Base-by-base conservation (phyloP, 2,113 vertebrate species). In the Athene cunicularia region DNA sequence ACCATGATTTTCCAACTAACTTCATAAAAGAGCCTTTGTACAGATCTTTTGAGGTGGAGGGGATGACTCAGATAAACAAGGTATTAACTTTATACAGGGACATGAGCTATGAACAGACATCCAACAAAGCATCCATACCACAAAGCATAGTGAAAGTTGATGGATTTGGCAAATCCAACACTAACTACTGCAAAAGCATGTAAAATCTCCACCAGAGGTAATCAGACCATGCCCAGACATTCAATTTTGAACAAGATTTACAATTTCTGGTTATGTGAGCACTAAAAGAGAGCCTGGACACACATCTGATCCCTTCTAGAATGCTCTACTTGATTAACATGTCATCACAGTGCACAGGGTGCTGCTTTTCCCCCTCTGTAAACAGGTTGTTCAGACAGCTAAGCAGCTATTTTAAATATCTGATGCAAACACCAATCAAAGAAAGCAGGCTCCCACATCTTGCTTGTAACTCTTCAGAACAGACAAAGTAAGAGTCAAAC, bases 341-440 rank as follows among this genome's bases (percentile, higher is more conserved):
- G 20, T n/a, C 52, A 91, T 41, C 32, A 73, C 27, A 59, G 41
- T 20, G 18, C 59, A 66, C 0, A 0, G 11, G 8, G 6, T 22
- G 24, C 35, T 87, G 56, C 66, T 81, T 75, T 74, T 14, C 23
- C 11, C 37, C 4, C 15, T 77, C 35, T 62, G 8, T 50, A 70
- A 77, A 53, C 5, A 47, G 4, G 15, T 1, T 67, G 22, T 18
- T 92, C 62, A 68, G 28, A 74, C 10, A 91, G 24, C 9, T 74
- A 79, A 83, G 37, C 13, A 79, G 20, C 33, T 55, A 20, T 68
- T 90, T 92, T 16, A 75, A 90, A 43, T 43, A 81, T 43, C 70
- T 39, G 39, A 72, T 81, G n/a, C 20, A 85, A 35, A 68, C 32
- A 88, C 2, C 20, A 77, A 37, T 33, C 67, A 95, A 88, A 66